Conservation (phyloP, 2,797 vertebrate species). For the Gorsachius magnificus region DNA sequence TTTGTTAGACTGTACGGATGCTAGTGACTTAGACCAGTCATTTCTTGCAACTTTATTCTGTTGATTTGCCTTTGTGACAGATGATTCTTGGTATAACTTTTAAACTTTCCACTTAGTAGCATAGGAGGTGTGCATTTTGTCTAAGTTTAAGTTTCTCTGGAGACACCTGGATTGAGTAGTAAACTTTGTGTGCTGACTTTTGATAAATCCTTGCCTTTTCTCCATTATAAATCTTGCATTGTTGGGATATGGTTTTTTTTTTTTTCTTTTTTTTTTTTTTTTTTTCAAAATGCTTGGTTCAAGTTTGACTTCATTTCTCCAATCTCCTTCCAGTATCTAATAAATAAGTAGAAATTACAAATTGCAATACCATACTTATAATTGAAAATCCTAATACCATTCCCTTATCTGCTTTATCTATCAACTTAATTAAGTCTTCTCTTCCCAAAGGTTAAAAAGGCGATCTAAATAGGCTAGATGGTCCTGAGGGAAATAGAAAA, state of each 20-base stretch:
- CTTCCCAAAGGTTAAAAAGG: slow-evolving; percentile 40
- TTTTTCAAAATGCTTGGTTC: not conserved
- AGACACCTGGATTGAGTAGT: not conserved
- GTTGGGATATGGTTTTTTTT: not conserved
- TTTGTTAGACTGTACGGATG: not conserved
- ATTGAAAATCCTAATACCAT: slow-evolving; percentile 30
- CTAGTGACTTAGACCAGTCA: not conserved
- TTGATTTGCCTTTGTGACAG: not conserved
- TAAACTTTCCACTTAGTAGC: not conserved
- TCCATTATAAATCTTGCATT: not conserved
- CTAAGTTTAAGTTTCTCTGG: not conserved
- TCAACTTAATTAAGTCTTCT: slow-evolving; percentile 48
- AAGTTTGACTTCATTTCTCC: slow-evolving; percentile 16
- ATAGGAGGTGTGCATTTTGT: not conserved
- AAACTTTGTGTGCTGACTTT: not conserved
- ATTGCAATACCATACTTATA: slow-evolving; percentile 19
- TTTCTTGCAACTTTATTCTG: not conserved
- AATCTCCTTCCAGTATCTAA: not conserved
- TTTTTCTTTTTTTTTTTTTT: not conserved
- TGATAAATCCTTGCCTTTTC: not conserved
- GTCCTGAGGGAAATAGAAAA: slow-evolving; percentile 4
- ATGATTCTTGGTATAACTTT: not conserved
- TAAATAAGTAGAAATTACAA: slow-evolving; percentile 19
- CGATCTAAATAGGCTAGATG: slow-evolving; percentile 35
- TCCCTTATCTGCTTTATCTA: slow-evolving; percentile 35